Base-by-base conservation (phyloP, 2,888 invertebrate species). In the Drosophila vallismaia region DNA sequence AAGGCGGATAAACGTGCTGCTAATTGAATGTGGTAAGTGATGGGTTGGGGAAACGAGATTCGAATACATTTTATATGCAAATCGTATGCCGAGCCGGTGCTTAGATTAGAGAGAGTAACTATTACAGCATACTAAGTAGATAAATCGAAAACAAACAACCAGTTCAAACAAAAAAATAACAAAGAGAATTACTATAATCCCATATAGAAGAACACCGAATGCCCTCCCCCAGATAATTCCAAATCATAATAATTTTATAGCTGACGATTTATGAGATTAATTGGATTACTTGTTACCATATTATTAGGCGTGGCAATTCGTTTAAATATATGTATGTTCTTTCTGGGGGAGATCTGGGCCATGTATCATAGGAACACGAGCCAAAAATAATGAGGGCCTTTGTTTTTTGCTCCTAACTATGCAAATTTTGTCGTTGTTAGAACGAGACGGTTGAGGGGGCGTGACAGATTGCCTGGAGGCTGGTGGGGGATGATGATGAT, bases 1-100 rank as follows among this genome's bases (percentile, higher is more conserved):
- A 19, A 29, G 36, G 6, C 19, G 8, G 19, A 10, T 24, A 12
- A 53, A 52, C 8, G 5, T 31, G 29, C 7, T 0, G 49, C 3
- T 31, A 24, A 42, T 42, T 57, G 12, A 12, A 36, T 8, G 55
- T 36, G 19, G 7, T 5, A 44, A 4, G 28, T 4, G 28, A 2
- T 28, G 28, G 28, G 28, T 5, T 28, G 28, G 28, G 28, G 4
- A 19, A 48, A 49, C n/a, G 9, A 14, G 19, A 46, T 4, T 36
- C n/a, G 19, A 38, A 19, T 40, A 29, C 5, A 48, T 48, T 28
- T 56, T 3, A 19, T 48, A 56, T 56, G 55, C 38, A 9, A 56
- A 56, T 56, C 9, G 36, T 19, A 19, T 36, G 14, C 36, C 9
- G 28, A 19, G 14, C 26, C 8, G 10, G 26, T n/a, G 46, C 26